These are phyloP conservation scores for Drosophila tripunctata DNA, from an alignment of 2,888 invertebrate species.

Conservation along the genomic window DNA sequence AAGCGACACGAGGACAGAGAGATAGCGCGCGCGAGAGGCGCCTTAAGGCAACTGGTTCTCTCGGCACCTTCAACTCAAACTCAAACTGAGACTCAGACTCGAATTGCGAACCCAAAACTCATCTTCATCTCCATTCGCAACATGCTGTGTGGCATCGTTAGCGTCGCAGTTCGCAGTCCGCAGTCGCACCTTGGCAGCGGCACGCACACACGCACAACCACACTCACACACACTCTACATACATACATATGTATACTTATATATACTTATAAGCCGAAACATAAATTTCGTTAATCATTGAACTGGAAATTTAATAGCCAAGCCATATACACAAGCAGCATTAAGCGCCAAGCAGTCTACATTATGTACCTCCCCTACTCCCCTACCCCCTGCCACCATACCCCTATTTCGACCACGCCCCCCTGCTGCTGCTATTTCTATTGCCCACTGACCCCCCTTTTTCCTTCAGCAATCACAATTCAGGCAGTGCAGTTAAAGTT, in stretches of 20 bases:
- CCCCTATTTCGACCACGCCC: no score
- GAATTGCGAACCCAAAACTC: no score
- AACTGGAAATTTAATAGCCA: slow-evolving; percentile 77
- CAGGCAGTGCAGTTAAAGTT: slow-evolving; percentile 60
- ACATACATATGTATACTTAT: slow-evolving; percentile 5
- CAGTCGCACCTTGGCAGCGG: slow-evolving; percentile 62
- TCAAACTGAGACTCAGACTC: neutral
- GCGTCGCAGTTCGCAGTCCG: slow-evolving; percentile 25
- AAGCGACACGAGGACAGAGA: neutral
- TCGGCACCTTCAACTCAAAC: neutral
- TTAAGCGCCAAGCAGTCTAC: slow-evolving; percentile 55
- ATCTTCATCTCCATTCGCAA: slow-evolving; percentile 37
- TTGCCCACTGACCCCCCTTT: slow-evolving; percentile 13
- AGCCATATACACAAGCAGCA: slow-evolving; percentile 56
- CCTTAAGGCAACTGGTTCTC: slow-evolving; percentile 31
- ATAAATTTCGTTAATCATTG: slow-evolving; percentile 79
- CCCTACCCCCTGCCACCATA: neutral
- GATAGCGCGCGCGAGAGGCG: no score
- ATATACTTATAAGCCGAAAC: slow-evolving; percentile 66
- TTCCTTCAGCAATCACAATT: slow-evolving; percentile 5
- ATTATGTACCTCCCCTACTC: neutral
- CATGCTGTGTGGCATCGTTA: slow-evolving; percentile 46
- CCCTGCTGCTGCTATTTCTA: neutral
- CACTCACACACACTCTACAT: slow-evolving; percentile 12
- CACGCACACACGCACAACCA: slow-evolving; percentile 60